A percentile compares a stretch with the other conserved stretches of the same genome.
Conservation (phyloP, 2,888 invertebrate species). For the Lysandra coridon region DNA sequence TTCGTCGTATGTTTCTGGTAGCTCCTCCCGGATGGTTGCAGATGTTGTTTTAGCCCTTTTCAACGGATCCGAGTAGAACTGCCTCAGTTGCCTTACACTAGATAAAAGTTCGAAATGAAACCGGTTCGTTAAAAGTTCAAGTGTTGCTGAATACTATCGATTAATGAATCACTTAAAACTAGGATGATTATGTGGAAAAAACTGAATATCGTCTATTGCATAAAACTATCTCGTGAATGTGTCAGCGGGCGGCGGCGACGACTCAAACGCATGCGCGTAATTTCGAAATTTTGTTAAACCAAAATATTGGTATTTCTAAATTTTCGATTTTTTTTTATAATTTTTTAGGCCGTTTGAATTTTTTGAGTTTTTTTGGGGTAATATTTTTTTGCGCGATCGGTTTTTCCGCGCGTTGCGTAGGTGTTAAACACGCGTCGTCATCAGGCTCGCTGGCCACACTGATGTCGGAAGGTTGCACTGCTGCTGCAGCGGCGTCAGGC, state of each 20-base stretch:
- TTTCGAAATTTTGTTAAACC: constrained; percentile 66
- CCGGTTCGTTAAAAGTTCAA: constrained; percentile 73
- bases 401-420: constrained; percentile 75
- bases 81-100: constrained; percentile 78
- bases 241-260: constrained; percentile 69
- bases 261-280: constrained; percentile 73
- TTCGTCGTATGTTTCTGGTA: constrained; percentile 59
- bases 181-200: constrained; percentile 72
- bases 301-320: constrained; percentile 67
- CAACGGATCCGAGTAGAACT: constrained; percentile 73
- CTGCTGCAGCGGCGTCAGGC: constrained; percentile 62
- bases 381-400: constrained; percentile 56
- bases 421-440: constrained; percentile 76
- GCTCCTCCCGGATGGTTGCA: constrained; percentile 74
- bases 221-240: constrained; percentile 77
- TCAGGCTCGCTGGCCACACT: constrained; percentile 78
- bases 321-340: constrained; percentile 48
- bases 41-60: constrained; percentile 69
- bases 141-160: constrained; percentile 78
- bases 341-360: constrained; percentile 58
- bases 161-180: constrained; percentile 74
- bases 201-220: constrained; percentile 76
- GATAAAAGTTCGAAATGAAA: constrained; percentile 72
- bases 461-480: constrained; percentile 67
- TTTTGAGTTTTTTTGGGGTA: constrained; percentile 49